Percentiles rank a stretch among this genome's conserved stretches.
Conservation (phyloP, 1,140 invertebrate species). For the Mactra quadrangularis region DNA sequence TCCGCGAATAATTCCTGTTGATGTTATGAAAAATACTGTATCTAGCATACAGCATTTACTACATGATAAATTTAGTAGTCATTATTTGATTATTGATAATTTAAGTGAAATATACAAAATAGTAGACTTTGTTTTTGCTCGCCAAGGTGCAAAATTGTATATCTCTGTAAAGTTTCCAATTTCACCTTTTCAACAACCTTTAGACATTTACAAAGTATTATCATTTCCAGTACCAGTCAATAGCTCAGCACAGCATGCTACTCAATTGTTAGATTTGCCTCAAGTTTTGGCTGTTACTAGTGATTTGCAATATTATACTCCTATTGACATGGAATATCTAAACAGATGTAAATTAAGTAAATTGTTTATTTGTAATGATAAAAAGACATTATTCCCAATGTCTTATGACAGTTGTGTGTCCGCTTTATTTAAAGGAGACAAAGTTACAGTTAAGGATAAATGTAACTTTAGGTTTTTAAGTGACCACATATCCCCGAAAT, state of each 20-base stretch:
- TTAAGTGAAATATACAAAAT: too few species aligned
- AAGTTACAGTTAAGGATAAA: neutral
- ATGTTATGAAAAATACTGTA: neutral
- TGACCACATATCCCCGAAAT: too few species aligned
- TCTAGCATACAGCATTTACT: neutral
- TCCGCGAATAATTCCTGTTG: neutral
- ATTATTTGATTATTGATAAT: too few species aligned
- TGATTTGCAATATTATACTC: neutral
- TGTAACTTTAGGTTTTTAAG: too few species aligned
- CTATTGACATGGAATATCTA: neutral
- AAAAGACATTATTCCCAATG: neutral
- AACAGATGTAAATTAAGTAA: neutral
- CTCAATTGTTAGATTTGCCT: constrained; percentile 18
- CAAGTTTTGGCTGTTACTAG: neutral
- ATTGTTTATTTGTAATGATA: neutral
- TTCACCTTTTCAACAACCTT: neutral
- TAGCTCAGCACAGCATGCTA: neutral
- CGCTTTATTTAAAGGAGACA: neutral
- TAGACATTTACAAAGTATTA: neutral
- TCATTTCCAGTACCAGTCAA: constrained; percentile 44
- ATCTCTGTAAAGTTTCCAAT: constrained; percentile 23
- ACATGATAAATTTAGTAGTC: neutral
- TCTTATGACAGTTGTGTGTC: neutral
- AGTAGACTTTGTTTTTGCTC: neutral
- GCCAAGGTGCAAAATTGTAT: neutral